Base-by-base conservation (phyloP, 2,888 invertebrate species). In the Hermaeophaga mercurialis region DNA sequence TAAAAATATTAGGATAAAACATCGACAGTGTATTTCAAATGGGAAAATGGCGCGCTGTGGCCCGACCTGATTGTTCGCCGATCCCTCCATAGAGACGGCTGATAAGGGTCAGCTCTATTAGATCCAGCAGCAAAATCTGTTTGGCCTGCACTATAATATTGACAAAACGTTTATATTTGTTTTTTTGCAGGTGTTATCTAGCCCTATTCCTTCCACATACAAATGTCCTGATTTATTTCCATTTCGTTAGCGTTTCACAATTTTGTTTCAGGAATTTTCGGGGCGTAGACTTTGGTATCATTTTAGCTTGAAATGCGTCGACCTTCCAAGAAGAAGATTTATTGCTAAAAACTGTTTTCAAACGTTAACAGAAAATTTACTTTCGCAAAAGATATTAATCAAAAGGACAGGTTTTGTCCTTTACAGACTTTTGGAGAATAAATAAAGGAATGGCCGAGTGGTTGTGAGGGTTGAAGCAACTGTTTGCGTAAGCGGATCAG, bases 371-470 rank as follows among this genome's bases (percentile, higher is more conserved):
- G 45, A 38, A 49, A 56, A 45, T 45, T 50, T 33, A 45, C 45
- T 56, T 39, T 31, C 50, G 24, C 41, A 31, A 33, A 44, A 45
- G 50, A 56, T 49, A 56, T 56, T 56, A 56, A 56, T 56, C 56
- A 56, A 56, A 56, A 50, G 50, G 50, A 50, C 44, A 56, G 49
- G 56, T 56, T 56, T 56, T 56, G 56, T 56, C 56, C 56, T 44
- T 50, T 11, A 4, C 44, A 31, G 31, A 31, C 31, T 31, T 31
- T 9, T 33, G 22, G 17, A 11, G 44, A 24, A 36, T 48, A 44
- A 52, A 52, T 52, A 52, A 52, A 41, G 9, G 12, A 31, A 31
- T 11, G 31, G 31, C 6, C 31, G 41, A 36, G 44, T 44, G 52
- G 12, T 18, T 26, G 24, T 14, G 38, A 24, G 26, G 39, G 38